Evolutionary conservation across 2,797 vertebrate species (phyloP).

Genomic region (Sebastes cheni): DNA sequence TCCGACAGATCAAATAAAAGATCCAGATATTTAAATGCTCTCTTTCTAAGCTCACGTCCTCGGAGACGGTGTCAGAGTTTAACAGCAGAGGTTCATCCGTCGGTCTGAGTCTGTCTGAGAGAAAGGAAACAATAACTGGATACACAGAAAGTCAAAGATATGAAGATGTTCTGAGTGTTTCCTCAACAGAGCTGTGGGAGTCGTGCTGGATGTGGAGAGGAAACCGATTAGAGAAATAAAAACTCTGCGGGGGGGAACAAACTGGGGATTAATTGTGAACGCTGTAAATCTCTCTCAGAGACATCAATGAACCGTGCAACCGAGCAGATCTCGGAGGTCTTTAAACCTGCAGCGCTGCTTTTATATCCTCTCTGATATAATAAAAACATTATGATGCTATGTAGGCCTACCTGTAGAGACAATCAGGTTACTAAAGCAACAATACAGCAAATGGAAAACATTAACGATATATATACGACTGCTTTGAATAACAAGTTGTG

Average conservation of each 20-base stretch:
- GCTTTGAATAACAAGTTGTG: background rate
- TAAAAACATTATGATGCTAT: background rate
- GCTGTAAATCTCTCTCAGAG: background rate
- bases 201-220: background rate
- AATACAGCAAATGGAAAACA: background rate
- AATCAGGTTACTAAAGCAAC: background rate
- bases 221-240: slow-evolving; percentile 34
- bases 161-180: background rate
- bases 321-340: background rate
- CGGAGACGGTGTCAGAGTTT: background rate
- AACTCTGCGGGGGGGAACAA: background rate
- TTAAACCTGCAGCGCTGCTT: background rate
- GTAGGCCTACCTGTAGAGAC: background rate
- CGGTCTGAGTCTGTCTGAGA: background rate
- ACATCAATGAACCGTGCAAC: background rate
- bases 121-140: background rate
- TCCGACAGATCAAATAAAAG: background rate
- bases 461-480: background rate
- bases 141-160: background rate
- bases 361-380: background rate
- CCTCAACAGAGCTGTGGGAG: background rate
- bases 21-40: background rate
- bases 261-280: background rate
- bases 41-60: background rate
- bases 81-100: background rate